Evolutionary conservation across 2,113 vertebrate species (phyloP), one percentile per base, ranked within the genome.

Genomic region (Paratilapia polleni): DNA sequence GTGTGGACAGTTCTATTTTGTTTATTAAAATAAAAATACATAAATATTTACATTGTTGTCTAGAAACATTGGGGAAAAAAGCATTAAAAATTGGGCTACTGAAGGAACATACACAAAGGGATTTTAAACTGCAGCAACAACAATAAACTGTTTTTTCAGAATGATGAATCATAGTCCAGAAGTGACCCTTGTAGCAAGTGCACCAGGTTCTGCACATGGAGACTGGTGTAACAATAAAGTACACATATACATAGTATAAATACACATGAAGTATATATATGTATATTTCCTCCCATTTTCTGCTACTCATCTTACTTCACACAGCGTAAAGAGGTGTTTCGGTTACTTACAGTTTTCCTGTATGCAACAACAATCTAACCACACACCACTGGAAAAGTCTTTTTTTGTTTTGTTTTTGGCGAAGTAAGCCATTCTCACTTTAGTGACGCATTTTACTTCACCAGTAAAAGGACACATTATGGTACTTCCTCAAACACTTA

Each of bases 61-160:
- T 70, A 52, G 20, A 28, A 70, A 70, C 28, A 26, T 31, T 47
- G 11, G 24, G 2, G 4, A 49, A 68, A 52, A 36, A 52, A 31
- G 13, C 43, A 73, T 54, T n/a, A 52, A 41, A 66, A 60, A 36
- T 6, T 15, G 2, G 68, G 56, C 34, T 58, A 47, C 13, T n/a
- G 11, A 31, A 38, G 7, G 4, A 13, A 59, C 15, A 5, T 70
- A 70, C 43, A 52, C 10, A 19, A 70, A 24, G 66, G 66, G 43
- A 70, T 70, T 70, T 70, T 86, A 86, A 90, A 81, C 81, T 91
- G 78, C 86, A 84, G 77, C 24, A 59, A 17, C 49, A 43, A 70
- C 66, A 70, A 43, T 52, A 3, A 20, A 12, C 9, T 58, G 19
- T 41, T 36, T 2, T 12, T 34, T 38, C 13, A 52, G 1, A 52